These are phyloP conservation scores for Volucella inflata DNA, from an alignment of 2,888 invertebrate species.

Conservation along the genomic window DNA sequence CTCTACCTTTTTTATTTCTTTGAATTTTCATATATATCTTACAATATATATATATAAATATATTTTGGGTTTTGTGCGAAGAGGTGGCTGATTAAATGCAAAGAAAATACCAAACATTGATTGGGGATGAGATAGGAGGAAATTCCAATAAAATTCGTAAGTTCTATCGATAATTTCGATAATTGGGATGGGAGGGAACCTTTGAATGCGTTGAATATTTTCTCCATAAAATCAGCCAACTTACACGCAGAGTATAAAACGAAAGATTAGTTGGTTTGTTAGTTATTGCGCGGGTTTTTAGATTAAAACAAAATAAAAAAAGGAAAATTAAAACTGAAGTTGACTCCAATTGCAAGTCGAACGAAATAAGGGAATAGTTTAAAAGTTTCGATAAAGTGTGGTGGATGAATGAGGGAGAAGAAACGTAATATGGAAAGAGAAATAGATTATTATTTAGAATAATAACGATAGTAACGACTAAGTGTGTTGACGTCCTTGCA, in stretches of 20 bases:
- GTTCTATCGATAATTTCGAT: no score
- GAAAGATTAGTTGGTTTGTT: no score
- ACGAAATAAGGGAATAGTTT: neutral
- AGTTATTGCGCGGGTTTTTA: no score
- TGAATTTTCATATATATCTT: constrained; percentile 37
- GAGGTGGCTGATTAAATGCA: neutral
- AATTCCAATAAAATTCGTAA: no score
- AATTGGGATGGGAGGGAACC: no score
- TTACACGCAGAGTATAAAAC: no score
- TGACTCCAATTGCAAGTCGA: neutral
- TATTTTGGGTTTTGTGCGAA: neutral
- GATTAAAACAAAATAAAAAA: neutral
- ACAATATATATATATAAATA: constrained; percentile 31
- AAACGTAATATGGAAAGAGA: constrained; percentile 20
- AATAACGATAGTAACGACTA: constrained; percentile 58
- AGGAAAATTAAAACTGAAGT: neutral
- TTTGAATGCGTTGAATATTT: no score
- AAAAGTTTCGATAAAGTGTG: constrained; percentile 8
- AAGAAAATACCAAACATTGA: neutral
- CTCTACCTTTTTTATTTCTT: no score
- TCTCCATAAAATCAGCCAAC: no score
- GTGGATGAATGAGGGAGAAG: constrained; percentile 29
- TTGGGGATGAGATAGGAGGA: no score
- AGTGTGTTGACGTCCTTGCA: constrained; percentile 57
- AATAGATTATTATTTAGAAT: constrained; percentile 42